A percentile compares a stretch with the other conserved stretches of the same genome.
phyloP scores from a whole-genome alignment of 2,888 invertebrate genomes.

The Eremobia ochroleuca region DNA sequence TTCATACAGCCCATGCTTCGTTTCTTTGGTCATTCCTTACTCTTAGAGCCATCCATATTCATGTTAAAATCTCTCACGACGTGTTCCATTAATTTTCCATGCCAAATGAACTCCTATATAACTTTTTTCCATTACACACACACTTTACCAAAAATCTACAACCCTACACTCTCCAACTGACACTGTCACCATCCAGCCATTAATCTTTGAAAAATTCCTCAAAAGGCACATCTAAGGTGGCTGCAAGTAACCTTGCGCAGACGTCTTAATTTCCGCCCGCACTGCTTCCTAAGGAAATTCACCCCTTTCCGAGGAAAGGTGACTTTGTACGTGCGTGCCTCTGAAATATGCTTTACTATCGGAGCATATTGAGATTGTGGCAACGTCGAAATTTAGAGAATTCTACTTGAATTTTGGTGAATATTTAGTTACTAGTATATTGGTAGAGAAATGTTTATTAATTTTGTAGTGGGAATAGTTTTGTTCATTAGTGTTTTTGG shows the following conservation, averaged over 20 bases:
- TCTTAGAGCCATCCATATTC: background rate
- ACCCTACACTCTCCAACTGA: background rate
- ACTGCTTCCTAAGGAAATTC: conserved; percentile 66
- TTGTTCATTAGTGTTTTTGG: background rate
- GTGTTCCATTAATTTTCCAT: background rate
- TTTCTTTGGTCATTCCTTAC: background rate
- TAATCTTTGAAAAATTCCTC: conserved; percentile 52
- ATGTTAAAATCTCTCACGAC: background rate
- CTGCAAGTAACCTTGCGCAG: conserved; percentile 63
- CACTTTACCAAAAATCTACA: background rate
- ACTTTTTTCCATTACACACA: background rate
- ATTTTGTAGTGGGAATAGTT: conserved; percentile 26
- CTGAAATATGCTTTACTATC: conserved; percentile 60
- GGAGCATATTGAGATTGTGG: conserved; percentile 42
- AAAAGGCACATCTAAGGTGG: conserved; percentile 30
- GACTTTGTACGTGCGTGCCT: conserved; percentile 59
- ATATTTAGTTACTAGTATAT: conserved; percentile 34
- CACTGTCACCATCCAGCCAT: conserved; percentile 52
- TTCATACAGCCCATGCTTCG: background rate
- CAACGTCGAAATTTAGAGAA: conserved; percentile 41
- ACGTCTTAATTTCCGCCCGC: conserved; percentile 73
- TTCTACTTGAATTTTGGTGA: conserved; percentile 46
- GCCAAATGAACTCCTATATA: background rate
- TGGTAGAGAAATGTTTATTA: conserved; percentile 35
- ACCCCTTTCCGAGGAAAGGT: conserved; percentile 59